Evolutionary conservation across 2,113 vertebrate species (phyloP), one percentile per base, ranked within the genome.

Genomic region (Eulacestoma nigropectus): DNA sequence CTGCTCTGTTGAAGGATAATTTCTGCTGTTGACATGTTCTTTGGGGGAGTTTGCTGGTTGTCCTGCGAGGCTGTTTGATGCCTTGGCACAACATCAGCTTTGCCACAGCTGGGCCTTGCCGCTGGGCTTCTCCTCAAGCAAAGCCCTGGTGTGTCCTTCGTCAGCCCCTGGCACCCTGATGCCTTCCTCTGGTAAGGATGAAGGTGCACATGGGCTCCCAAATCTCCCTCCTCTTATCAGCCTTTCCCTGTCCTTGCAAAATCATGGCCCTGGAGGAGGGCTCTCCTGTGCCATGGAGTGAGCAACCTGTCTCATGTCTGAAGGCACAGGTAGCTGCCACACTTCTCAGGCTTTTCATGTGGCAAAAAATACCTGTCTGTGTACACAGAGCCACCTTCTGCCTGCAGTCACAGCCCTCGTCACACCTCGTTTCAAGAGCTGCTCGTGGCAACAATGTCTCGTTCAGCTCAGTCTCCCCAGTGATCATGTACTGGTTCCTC

Each of bases 361-460:
- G 32, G 62, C 49, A 64, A 35, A 84, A 53, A 87, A 69, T 60
- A 74, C 42, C 46, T 53, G 41, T n/a, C 46, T 87, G 29, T 42
- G 42, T 27, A 4, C 8, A 41, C 41, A 77, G 20, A 81, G 39
- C 32, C 44, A 55, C 44, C 76, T 84, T 64, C 72, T 86, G 73
- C 32, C 63, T 81, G 41, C 50, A 67, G 3, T 35, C 59, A 76
- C 17, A 70, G 37, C 59, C n/a, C 55, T 81, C 0, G 0, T 56
- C 55, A 76, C 22, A 46, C 33, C 6, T 16, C 0, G 0, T 57
- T 87, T 87, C 47, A 67, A 53, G 47, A 0, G 0, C 63, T 89
- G 4, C 72, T 70, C 78, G 91, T 89, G 78, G 73, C 64, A 62
- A 10, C 41, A 22, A 59, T 9, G 37, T 30, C 59, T 81, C 7